These are phyloP conservation scores for Trididemnum nubilum DNA, from an alignment of 23 tunicate species.

Conservation along the genomic window DNA sequence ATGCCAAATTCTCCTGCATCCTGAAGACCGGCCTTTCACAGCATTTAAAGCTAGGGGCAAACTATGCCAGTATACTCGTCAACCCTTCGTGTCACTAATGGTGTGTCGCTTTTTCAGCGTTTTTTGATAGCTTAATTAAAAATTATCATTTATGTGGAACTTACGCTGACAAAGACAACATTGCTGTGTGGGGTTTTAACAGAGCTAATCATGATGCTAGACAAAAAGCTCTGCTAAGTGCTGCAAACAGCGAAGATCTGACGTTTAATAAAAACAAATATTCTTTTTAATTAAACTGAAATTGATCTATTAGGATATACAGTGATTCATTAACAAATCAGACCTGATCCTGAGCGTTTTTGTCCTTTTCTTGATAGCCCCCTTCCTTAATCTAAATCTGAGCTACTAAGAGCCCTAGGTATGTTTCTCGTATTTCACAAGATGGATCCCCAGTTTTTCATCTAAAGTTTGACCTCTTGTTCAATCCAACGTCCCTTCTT, in stretches of 20 bases:
- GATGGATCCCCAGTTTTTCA: too few species aligned
- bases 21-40: slow-evolving; percentile 17
- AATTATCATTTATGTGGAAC: not conserved
- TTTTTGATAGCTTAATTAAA: not conserved
- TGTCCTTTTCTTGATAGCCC: not conserved
- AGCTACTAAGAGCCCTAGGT: not conserved
- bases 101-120: slow-evolving; percentile 21
- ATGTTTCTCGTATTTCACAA: too few species aligned
- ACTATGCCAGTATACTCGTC: not conserved
- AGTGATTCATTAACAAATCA: not conserved
- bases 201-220: not conserved
- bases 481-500: not conserved
- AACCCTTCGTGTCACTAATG: slow-evolving; percentile 3
- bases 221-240: not conserved
- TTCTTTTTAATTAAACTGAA: not conserved
- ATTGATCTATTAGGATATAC: not conserved
- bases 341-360: not conserved
- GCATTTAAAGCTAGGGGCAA: slow-evolving; percentile 11
- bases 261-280: not conserved
- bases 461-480: slow-evolving; percentile 3
- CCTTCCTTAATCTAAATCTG: not conserved
- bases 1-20: not conserved
- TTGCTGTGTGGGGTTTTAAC: not conserved
- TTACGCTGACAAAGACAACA: slow-evolving; percentile 20
- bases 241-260: not conserved